These are phyloP conservation scores for Columba guinea DNA, from an alignment of 2,797 vertebrate genomes.

Conservation along the genomic window DNA sequence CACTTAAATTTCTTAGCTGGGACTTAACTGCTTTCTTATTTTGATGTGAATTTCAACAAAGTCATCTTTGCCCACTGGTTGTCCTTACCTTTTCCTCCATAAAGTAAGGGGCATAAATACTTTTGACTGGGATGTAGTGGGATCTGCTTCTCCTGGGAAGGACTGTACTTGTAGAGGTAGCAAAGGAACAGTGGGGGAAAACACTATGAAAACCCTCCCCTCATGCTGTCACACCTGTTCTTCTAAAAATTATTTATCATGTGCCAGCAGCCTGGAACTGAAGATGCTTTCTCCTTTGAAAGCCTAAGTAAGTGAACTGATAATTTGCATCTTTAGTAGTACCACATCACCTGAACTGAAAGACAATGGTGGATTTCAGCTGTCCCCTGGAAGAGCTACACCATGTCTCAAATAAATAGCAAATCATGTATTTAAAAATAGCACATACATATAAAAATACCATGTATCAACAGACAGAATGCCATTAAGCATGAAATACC, in stretches of 20 bases:
- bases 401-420: not conserved
- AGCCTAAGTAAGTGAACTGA: not conserved
- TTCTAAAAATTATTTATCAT: not conserved
- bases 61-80: not conserved
- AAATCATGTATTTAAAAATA: not conserved
- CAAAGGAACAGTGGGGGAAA: not conserved
- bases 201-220: not conserved
- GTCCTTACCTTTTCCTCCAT: not conserved
- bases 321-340: not conserved
- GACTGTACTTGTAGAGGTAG: not conserved
- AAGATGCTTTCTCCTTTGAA: not conserved
- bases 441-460: not conserved
- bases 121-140: not conserved
- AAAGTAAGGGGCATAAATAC: not conserved
- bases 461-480: not conserved
- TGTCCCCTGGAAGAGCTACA: not conserved
- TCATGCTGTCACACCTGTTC: not conserved
- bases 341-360: not conserved
- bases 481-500: not conserved
- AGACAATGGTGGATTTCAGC: accelerated
- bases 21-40: not conserved
- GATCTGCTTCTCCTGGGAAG: not conserved
- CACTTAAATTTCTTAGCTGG: not conserved
- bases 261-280: not conserved
- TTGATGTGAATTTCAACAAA: not conserved